Evolutionary conservation across 2,888 invertebrate species (phyloP), one percentile per base, ranked within the genome.

Genomic region (Incurvaria masculella): DNA sequence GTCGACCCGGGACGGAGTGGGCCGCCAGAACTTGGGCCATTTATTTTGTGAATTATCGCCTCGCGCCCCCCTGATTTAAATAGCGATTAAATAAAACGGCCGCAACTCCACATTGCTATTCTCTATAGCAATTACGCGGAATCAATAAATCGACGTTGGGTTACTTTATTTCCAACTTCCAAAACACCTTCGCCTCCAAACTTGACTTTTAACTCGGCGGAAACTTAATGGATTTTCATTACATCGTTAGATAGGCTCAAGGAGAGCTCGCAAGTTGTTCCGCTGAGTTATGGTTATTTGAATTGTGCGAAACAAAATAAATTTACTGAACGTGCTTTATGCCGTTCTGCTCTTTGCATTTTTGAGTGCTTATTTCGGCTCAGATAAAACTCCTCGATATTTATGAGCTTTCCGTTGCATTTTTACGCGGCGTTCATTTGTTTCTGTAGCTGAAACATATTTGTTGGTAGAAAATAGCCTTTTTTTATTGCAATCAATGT

Each of bases 251-350:
- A 71, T 75, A 74, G 74, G 76, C 75, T 75, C 72, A 74, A 4
- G 33, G 21, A 20, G 48, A 43, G 47, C 40, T 23, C 44, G 61
- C 64, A 60, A 65, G 63, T 63, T 58, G 62, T 61, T 62, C 41
- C 46, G 56, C 71, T 78, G 78, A 78, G 62, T 78, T 76, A 78
- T 78, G 78, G 78, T 78, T 78, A 78, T 78, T 78, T 78, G 76
- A 78, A 78, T 76, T 75, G 76, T 76, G 64, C 69, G 75, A 76
- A 76, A 76, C 78, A 76, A 76, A 76, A 78, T 78, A 78, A 78
- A 78, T 78, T 78, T 73, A 73, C 67, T 68, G 73, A 73, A 78
- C 78, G 78, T 78, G 78, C 75, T 68, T 73, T 75, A 69, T 74
- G 59, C 64, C 68, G 75, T 73, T 74, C 71, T 75, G 75, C 76